These are phyloP conservation scores for Parauchenoglanis ngamensis DNA, from an alignment of 2,797 vertebrate species.

Conservation along the genomic window DNA sequence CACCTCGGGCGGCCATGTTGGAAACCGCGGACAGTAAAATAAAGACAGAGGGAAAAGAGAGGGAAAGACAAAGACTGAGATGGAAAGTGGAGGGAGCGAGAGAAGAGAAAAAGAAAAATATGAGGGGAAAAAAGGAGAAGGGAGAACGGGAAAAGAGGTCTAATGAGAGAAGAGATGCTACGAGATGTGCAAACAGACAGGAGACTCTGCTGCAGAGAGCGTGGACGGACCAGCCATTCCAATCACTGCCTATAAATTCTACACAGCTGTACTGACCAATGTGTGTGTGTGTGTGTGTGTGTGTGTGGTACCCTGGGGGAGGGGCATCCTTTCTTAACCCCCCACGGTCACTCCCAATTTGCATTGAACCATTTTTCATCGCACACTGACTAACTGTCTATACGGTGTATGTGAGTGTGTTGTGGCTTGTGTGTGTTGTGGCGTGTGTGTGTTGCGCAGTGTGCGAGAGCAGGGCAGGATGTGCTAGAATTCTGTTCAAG, in stretches of 20 bases:
- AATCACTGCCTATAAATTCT: constrained; percentile 81
- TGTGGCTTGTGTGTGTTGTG: constrained; percentile 9
- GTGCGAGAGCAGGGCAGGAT: constrained; percentile 41
- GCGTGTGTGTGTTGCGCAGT: constrained; percentile 23
- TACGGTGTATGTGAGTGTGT: constrained; percentile 11
- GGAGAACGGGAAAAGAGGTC: not conserved
- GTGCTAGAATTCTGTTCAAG: constrained; percentile 51
- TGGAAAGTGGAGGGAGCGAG: not conserved
- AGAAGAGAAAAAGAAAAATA: not conserved
- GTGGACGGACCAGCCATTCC: constrained; percentile 77
- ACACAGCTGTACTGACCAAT: constrained; percentile 54
- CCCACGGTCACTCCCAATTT: constrained; percentile 56
- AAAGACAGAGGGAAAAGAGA: constrained; percentile 12
- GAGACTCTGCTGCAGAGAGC: constrained; percentile 77
- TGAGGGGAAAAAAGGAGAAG: not conserved
- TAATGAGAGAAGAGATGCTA: not conserved
- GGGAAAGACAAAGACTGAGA: constrained; percentile 7
- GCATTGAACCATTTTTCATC: constrained; percentile 56
- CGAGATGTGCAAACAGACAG: not conserved
- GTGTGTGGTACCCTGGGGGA: constrained; percentile 23
- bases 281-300: constrained; percentile 4
- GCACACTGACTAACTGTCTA: constrained; percentile 49
- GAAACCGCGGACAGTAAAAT: constrained; percentile 31
- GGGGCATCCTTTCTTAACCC: constrained; percentile 36
- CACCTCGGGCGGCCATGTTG: constrained; percentile 57